Conservation (phyloP, 2,797 vertebrate genomes). For the Melanotaenia boesemani region DNA sequence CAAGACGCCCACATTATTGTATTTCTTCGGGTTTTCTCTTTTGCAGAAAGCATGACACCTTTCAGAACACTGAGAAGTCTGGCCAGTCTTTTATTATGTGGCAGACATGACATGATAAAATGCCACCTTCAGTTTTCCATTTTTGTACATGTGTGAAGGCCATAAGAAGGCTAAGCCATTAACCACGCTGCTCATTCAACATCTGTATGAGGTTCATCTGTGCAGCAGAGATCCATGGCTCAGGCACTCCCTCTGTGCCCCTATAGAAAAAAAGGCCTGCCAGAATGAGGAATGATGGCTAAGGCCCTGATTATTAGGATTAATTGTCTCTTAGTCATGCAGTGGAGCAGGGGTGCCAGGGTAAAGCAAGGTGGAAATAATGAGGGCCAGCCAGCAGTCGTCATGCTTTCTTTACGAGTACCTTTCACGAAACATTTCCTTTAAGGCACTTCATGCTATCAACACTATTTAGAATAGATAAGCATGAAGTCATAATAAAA, state of each 20-base stretch:
- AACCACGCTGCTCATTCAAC: constrained; percentile 76
- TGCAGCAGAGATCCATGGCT: constrained; percentile 81
- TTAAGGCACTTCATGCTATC: constrained; percentile 80
- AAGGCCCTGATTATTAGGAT: constrained; percentile 97
- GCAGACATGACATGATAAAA: constrained; percentile 66
- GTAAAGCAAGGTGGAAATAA: constrained; percentile 91
- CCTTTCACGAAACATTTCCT: constrained; percentile 82
- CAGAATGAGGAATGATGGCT: constrained; percentile 97
- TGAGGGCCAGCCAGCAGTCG: constrained; percentile 86
- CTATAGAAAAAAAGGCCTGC: constrained; percentile 92
- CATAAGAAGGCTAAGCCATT: constrained; percentile 76
- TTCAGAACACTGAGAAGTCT: constrained; percentile 27
- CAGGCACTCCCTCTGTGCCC: constrained; percentile 90
- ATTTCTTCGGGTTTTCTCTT: constrained; percentile 29
- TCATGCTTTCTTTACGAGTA: constrained; percentile 87
- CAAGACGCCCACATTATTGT: constrained; percentile 29
- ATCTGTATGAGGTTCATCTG: constrained; percentile 85
- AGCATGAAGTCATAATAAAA: constrained; percentile 76
- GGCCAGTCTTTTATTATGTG: constrained; percentile 23
- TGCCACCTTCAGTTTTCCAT: constrained; percentile 63
- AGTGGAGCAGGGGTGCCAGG: constrained; percentile 91
- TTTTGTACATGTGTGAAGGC: constrained; percentile 67
- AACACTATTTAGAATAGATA: constrained; percentile 71
- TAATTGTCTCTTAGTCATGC: constrained; percentile 99
- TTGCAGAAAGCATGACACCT: constrained; percentile 23